Conservation (phyloP, 2,113 vertebrate species). For the Urocynchramus pylzowi region DNA sequence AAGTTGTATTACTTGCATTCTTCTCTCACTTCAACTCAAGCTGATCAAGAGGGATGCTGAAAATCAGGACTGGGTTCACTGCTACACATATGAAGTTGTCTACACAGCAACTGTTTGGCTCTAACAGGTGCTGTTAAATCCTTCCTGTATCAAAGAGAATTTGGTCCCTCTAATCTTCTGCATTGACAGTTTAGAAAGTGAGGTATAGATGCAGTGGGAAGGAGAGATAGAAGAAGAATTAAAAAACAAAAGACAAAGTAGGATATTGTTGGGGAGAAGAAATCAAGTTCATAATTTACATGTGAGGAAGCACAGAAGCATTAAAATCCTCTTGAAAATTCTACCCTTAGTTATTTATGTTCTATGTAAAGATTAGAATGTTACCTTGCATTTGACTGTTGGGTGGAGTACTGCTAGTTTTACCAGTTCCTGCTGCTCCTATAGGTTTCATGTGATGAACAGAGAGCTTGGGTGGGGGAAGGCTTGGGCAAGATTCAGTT, state of each 20-base stretch:
- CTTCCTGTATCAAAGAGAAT: background rate
- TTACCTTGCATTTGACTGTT: conserved; percentile 73
- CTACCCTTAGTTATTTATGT: background rate
- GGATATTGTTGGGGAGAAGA: background rate
- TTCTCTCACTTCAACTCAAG: background rate
- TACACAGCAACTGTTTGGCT: background rate
- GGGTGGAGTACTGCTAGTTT: conserved; percentile 6
- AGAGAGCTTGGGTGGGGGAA: conserved; percentile 84
- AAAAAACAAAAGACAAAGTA: background rate
- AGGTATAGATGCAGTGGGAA: background rate
- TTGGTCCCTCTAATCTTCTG: background rate
- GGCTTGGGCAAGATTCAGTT: conserved; percentile 86
- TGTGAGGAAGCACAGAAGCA: background rate
- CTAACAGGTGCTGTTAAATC: background rate
- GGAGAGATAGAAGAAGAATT: background rate
- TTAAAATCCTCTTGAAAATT: background rate
- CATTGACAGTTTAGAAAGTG: background rate
- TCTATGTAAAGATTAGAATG: background rate
- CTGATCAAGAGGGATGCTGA: background rate
- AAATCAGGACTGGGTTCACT: background rate
- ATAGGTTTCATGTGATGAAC: conserved; percentile 84
- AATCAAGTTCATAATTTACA: background rate
- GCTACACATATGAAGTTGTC: background rate
- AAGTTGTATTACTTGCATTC: background rate
- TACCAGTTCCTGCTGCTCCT: conserved; percentile 71